phyloP scores from a whole-genome alignment of 2,888 invertebrate species.

The Chymomyza amoena region DNA sequence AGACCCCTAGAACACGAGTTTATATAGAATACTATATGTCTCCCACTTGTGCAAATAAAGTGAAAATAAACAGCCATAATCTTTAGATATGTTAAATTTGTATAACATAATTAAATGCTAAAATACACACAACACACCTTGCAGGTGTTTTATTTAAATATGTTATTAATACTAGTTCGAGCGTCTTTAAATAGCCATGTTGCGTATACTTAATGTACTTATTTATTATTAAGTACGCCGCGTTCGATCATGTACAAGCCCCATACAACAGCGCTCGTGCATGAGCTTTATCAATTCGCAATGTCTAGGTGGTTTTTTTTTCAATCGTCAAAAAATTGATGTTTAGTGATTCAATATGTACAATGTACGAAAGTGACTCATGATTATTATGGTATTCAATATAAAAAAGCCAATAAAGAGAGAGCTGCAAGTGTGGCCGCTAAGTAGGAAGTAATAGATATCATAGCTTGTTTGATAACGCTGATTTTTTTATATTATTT shows the following conservation, averaged over 20 bases:
- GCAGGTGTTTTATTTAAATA: neutral
- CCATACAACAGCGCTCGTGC: neutral
- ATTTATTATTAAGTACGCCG: neutral
- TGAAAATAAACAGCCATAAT: neutral
- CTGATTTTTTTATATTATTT: neutral
- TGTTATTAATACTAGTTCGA: neutral
- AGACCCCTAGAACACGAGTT: neutral
- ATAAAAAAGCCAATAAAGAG: neutral
- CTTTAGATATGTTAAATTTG: neutral
- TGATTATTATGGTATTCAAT: neutral
- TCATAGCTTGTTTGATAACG: neutral
- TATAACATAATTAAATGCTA: neutral
- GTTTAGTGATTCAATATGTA: neutral
- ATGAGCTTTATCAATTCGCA: neutral
- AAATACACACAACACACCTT: neutral
- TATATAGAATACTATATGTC: neutral
- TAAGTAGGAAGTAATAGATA: neutral
- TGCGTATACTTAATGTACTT: slow-evolving; percentile 35
- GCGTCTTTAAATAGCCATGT: neutral
- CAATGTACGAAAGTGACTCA: neutral
- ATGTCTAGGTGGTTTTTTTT: neutral
- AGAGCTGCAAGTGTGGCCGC: neutral
- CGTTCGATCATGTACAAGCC: neutral
- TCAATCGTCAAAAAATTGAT: neutral
- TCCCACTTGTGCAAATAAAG: neutral